A percentile compares a stretch with the other conserved stretches of the same genome.
These are phyloP conservation scores for Pteruthius melanotis DNA, from an alignment of 2,113 vertebrate genomes.

Conservation along the genomic window DNA sequence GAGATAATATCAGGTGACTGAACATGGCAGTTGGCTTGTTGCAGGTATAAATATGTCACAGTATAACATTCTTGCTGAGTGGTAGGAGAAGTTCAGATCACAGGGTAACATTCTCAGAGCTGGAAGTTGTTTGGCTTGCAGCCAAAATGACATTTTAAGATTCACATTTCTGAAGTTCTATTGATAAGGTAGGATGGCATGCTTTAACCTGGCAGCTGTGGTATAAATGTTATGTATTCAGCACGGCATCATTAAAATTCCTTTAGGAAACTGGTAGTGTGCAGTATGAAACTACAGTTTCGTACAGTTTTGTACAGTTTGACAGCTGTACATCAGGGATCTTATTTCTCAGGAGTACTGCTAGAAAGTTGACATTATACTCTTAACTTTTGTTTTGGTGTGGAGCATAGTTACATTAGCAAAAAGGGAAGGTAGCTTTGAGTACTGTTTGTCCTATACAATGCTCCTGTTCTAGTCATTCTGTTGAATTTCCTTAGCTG, in stretches of 20 bases:
- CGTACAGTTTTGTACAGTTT: too few species aligned
- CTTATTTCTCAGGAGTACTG: not conserved
- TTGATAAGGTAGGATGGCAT: not conserved
- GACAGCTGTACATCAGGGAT: not conserved
- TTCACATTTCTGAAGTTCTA: not conserved
- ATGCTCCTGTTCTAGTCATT: not conserved
- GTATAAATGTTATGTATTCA: not conserved
- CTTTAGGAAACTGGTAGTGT: not conserved
- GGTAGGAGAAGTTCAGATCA: not conserved
- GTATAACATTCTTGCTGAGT: not conserved
- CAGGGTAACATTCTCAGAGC: not conserved
- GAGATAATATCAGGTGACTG: not conserved
- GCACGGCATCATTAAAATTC: not conserved
- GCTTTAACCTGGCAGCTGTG: not conserved
- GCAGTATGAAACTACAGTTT: not conserved
- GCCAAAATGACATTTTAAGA: not conserved
- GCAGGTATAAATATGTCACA: not conserved
- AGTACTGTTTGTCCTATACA: not conserved
- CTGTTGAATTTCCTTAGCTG: not conserved
- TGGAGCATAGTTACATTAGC: not conserved
- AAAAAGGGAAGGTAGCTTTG: not conserved
- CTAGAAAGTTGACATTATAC: not conserved
- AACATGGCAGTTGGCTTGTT: not conserved
- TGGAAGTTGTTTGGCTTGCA: not conserved
- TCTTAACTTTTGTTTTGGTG: not conserved